Percentiles rank a stretch among this genome's conserved stretches.
phyloP scores from a whole-genome alignment of 2,888 invertebrate genomes.

The Rhaphigaster nebulosa region DNA sequence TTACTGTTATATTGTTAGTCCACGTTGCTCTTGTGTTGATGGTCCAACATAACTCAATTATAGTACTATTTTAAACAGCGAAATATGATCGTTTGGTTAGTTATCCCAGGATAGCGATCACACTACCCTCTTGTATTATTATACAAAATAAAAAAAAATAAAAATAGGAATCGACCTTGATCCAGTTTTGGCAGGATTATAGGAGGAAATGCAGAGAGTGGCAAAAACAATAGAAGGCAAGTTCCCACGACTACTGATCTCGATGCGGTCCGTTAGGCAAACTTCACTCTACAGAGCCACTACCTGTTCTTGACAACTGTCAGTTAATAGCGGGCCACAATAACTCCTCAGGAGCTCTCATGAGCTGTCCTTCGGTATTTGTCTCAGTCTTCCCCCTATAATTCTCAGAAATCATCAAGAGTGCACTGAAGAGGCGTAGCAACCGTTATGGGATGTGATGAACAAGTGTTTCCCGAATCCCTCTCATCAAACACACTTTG shows the following conservation, averaged over 20 bases:
- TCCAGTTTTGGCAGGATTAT: not conserved
- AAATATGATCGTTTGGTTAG: too few relatives aligned
- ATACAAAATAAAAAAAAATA: too few relatives aligned
- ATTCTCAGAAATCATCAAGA: not conserved
- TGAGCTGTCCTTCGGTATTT: not conserved
- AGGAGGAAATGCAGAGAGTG: not conserved
- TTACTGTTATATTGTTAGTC: too few relatives aligned
- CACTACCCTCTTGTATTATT: too few relatives aligned
- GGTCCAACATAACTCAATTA: too few relatives aligned
- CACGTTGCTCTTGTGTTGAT: too few relatives aligned
- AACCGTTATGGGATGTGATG: not conserved
- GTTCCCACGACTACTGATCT: conserved; percentile 21
- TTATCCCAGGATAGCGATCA: too few relatives aligned
- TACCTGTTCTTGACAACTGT: conserved; percentile 47
- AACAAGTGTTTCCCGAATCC: not conserved
- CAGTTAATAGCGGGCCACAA: not conserved
- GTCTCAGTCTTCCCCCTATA: not conserved
- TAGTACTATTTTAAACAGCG: too few relatives aligned
- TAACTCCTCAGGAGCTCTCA: not conserved
- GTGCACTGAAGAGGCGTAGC: not conserved
- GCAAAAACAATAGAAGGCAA: not conserved
- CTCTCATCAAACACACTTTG: not conserved
- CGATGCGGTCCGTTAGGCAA: not conserved
- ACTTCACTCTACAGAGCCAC: not conserved
- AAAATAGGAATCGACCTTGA: not conserved